Conservation (phyloP, 2,113 vertebrate genomes). For the Bettongia penicillata region DNA sequence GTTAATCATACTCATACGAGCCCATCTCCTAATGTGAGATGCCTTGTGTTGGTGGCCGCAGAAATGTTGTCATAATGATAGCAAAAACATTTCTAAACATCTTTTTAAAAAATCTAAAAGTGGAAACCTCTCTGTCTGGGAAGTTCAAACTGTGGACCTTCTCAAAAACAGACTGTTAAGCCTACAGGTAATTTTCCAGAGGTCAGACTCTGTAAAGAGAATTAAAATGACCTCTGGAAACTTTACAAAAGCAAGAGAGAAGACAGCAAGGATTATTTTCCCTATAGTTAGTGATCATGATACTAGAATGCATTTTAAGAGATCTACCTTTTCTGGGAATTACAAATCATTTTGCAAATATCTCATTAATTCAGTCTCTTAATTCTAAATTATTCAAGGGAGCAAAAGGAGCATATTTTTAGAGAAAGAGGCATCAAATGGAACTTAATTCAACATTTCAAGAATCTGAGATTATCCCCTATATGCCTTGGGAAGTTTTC, state of each 20-base stretch:
- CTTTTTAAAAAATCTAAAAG: not conserved
- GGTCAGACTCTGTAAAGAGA: not conserved
- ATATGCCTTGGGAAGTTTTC: not conserved
- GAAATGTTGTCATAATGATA: not conserved
- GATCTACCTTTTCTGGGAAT: conserved; percentile 24
- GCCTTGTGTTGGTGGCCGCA: not conserved
- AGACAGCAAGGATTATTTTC: conserved; percentile 42
- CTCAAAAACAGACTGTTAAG: not conserved
- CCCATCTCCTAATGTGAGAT: not conserved
- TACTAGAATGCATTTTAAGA: not conserved
- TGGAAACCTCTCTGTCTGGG: not conserved
- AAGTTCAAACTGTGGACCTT: not conserved
- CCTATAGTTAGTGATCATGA: not conserved
- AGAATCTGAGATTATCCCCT: not conserved
- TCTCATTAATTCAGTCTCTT: conserved; percentile 45
- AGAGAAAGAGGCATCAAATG: conserved; percentile 25
- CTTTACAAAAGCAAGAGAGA: conserved; percentile 44
- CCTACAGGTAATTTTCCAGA: not conserved
- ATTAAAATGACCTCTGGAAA: conserved; percentile 32
- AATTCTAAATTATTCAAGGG: conserved; percentile 44
- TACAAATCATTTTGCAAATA: conserved; percentile 23
- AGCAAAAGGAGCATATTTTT: conserved; percentile 32
- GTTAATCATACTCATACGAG: not conserved
- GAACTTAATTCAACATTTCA: conserved; percentile 35
- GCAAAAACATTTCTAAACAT: not conserved